Percentiles rank a stretch among this genome's conserved stretches.
These are phyloP conservation scores for Arctocebus calabarensis DNA, from an alignment of 2,797 vertebrate species.

Conservation along the genomic window DNA sequence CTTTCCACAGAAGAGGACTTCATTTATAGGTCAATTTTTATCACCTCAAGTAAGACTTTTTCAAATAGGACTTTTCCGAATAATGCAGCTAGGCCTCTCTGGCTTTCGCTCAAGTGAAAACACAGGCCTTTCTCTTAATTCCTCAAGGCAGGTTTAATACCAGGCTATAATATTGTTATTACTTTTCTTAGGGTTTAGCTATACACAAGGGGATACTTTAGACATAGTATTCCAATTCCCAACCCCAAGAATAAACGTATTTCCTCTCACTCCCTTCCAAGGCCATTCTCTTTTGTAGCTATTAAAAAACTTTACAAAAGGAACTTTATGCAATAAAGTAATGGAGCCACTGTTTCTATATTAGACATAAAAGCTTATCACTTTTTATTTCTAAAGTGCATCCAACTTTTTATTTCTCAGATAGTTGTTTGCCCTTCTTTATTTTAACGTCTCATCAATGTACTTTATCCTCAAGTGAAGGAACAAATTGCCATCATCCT, in stretches of 20 bases:
- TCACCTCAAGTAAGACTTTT: not conserved
- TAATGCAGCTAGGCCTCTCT: not conserved
- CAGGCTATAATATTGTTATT: not conserved
- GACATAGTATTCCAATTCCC: not conserved
- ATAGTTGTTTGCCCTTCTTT: not conserved
- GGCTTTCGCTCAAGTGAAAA: not conserved
- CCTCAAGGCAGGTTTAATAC: not conserved
- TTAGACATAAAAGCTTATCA: not conserved
- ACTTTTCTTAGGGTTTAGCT: not conserved
- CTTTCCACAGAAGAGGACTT: not conserved
- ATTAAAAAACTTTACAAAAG: not conserved
- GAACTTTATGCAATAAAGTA: constrained; percentile 12
- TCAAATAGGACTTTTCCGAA: not conserved
- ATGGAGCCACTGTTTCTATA: not conserved
- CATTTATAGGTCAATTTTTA: not conserved
- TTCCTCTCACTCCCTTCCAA: not conserved
- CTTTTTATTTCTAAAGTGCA: not conserved
- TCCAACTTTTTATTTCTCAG: not conserved
- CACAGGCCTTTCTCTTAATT: constrained; percentile 3
- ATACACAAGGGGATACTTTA: not conserved
- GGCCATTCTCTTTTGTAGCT: not conserved
- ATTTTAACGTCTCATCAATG: not conserved
- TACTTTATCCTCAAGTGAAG: not conserved
- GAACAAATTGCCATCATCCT: not conserved
- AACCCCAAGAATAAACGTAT: not conserved